Evolutionary conservation across 2,888 invertebrate species (phyloP).

Genomic region (Gordius sp.): DNA sequence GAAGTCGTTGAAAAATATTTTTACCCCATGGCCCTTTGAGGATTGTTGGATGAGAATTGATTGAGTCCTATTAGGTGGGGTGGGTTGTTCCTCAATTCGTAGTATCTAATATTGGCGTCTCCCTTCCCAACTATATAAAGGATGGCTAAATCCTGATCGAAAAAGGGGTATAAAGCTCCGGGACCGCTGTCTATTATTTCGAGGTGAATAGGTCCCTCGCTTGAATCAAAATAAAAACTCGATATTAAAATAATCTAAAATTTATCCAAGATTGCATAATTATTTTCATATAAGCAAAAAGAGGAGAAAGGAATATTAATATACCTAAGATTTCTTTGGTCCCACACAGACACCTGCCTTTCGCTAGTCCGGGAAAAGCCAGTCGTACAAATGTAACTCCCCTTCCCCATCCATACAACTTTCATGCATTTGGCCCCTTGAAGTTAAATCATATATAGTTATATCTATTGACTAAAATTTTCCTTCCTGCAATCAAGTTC

Average conservation of each 20-base stretch:
- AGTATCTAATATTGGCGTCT: constrained; percentile 18
- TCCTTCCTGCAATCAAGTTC: too few species aligned
- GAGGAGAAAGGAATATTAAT: too few species aligned
- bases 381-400: constrained; percentile 28
- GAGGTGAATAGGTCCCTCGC: constrained; percentile 6
- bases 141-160: constrained; percentile 78
- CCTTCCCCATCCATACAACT: constrained; percentile 25
- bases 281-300: too few species aligned
- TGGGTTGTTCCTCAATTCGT: constrained; percentile 6
- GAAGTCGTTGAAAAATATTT: neutral
- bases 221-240: neutral
- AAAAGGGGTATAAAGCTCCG: constrained; percentile 86
- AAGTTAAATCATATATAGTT: too few species aligned
- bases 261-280: neutral
- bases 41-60: constrained; percentile 4
- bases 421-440: constrained; percentile 53
- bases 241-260: neutral
- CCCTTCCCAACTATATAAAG: constrained; percentile 75
- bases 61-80: neutral
- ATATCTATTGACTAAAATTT: too few species aligned
- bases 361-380: constrained; percentile 29
- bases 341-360: constrained; percentile 30
- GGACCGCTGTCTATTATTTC: constrained; percentile 39
- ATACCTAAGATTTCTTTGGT: constrained; percentile 25
- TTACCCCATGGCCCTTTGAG: constrained; percentile 11